Evolutionary conservation across 2,888 invertebrate species (phyloP).

Genomic region (Drosophila koepferae): DNA sequence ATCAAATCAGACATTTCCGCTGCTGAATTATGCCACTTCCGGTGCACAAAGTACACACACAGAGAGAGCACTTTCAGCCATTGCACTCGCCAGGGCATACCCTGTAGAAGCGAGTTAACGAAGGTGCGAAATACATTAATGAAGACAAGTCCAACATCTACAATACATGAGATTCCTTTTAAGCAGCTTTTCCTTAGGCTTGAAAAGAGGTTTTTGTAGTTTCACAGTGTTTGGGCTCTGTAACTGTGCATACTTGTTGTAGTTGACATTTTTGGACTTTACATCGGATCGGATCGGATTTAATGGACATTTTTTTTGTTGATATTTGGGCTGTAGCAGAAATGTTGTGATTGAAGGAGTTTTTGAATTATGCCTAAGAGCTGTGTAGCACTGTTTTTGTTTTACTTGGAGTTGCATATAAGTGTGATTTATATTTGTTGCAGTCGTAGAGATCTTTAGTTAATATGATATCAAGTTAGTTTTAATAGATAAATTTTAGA

Average conservation of each 20-base stretch:
- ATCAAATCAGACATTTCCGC: slow-evolving; percentile 74
- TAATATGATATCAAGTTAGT: no score
- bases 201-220: no score
- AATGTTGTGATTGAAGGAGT: no score
- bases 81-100: not conserved
- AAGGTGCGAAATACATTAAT: not conserved
- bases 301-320: no score
- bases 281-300: no score
- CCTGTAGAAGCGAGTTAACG: not conserved
- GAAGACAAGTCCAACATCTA: not conserved
- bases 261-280: not conserved
- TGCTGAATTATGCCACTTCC: slow-evolving; percentile 70
- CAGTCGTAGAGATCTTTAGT: no score
- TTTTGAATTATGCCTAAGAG: no score
- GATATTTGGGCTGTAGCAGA: no score
- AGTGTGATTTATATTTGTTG: no score
- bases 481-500: no score
- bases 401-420: no score
- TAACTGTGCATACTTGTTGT: not conserved
- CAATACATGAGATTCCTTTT: slow-evolving; percentile 1
- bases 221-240: not conserved
- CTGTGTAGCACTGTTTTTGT: no score
- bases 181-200: not conserved
- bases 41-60: slow-evolving; percentile 52
- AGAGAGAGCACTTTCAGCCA: slow-evolving; percentile 39